Conservation (phyloP, 2,797 vertebrate species). For the Cygnus olor region DNA sequence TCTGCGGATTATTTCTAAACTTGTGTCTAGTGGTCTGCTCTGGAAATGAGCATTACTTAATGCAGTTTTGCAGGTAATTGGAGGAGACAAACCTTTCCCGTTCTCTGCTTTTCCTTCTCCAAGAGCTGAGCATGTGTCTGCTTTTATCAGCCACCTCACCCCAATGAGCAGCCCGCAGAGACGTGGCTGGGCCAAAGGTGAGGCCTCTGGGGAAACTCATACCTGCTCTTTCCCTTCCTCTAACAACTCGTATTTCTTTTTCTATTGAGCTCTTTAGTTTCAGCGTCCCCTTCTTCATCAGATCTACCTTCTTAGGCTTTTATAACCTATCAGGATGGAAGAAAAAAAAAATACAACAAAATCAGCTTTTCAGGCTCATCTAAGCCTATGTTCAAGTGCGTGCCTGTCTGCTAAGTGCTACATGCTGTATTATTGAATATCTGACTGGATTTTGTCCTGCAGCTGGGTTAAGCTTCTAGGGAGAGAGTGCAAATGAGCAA, state of each 20-base stretch:
- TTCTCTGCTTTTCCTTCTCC: not conserved
- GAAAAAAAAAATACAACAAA: not conserved
- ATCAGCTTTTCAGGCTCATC: not conserved
- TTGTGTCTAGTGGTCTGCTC: not conserved
- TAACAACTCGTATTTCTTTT: not conserved
- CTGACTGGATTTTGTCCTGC: not conserved
- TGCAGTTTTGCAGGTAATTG: not conserved
- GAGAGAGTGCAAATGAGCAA: not conserved
- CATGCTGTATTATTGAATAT: not conserved
- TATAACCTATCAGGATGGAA: not conserved
- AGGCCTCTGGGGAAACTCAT: not conserved
- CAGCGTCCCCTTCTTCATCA: not conserved
- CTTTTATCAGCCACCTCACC: not conserved
- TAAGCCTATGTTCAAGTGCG: not conserved
- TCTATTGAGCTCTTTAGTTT: not conserved
- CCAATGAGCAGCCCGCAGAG: fast-evolving
- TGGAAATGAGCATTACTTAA: not conserved
- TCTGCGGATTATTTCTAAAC: not conserved
- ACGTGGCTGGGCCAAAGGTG: fast-evolving
- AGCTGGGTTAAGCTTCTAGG: not conserved
- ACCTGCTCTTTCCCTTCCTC: not conserved
- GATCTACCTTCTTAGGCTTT: not conserved
- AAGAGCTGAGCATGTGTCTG: not conserved
- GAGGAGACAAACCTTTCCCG: not conserved
- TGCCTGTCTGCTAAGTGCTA: not conserved